Conservation (phyloP, 2,888 invertebrate genomes). For the Trachelus troglodyta region DNA sequence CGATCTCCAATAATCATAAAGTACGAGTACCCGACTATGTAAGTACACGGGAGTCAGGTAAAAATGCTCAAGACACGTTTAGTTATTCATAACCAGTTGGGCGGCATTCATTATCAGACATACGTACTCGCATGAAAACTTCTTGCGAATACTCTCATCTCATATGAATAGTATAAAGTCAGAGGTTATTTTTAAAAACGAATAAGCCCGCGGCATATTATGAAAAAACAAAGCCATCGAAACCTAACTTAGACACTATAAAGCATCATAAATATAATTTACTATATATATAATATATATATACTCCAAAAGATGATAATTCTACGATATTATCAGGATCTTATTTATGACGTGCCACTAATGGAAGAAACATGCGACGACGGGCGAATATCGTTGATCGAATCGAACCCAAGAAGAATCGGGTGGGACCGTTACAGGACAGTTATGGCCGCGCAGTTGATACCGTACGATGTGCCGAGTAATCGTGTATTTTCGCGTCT, state of each 20-base stretch:
- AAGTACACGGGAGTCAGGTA: conserved; percentile 42
- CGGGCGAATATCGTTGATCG: conserved; percentile 46
- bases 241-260: neutral
- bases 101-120: conserved; percentile 55
- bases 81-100: conserved; percentile 58
- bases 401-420: conserved; percentile 12
- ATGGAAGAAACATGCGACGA: conserved; percentile 55
- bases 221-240: neutral
- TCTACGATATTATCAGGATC: conserved; percentile 38
- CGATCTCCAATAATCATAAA: conserved; percentile 60
- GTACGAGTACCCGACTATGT: conserved; percentile 37
- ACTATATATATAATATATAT: neutral
- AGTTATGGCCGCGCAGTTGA: neutral
- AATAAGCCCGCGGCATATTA: neutral
- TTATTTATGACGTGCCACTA: conserved; percentile 54
- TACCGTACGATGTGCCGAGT: neutral
- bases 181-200: neutral
- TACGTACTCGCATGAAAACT: conserved; percentile 48
- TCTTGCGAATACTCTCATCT: conserved; percentile 16
- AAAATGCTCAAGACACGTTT: conserved; percentile 46
- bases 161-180: neutral
- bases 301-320: conserved; percentile 33
- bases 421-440: conserved; percentile 2
- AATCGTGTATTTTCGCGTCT: neutral
- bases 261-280: neutral